Conservation (phyloP, 2,113 vertebrate genomes). For the Erinaceus europaeus region DNA sequence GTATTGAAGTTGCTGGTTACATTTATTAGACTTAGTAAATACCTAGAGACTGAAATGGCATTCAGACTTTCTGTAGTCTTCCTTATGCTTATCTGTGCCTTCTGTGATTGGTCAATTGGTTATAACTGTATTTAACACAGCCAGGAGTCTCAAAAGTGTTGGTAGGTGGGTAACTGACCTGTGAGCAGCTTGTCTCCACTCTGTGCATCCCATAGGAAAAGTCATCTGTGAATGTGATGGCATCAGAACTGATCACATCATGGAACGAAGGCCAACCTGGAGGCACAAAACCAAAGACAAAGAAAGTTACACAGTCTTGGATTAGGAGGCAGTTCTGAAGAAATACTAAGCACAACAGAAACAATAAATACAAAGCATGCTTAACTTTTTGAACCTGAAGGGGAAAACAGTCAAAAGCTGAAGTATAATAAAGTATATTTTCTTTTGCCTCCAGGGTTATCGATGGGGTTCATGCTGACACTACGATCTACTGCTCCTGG, state of each 20-base stretch:
- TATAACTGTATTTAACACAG: background rate
- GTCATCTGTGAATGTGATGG: conserved; percentile 86
- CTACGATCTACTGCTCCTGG: too few relatives aligned
- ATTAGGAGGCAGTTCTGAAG: conserved; percentile 34
- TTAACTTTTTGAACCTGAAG: conserved; percentile 31
- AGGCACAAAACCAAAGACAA: background rate
- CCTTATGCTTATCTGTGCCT: conserved; percentile 15
- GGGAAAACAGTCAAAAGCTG: background rate
- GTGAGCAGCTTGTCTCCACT: conserved; percentile 93
- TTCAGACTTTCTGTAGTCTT: background rate
- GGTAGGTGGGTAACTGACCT: conserved; percentile 84
- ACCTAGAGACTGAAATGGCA: background rate
- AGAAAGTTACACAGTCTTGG: background rate
- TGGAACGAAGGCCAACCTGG: conserved; percentile 98
- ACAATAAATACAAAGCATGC: background rate
- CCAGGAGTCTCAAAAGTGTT: conserved; percentile 49
- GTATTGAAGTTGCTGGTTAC: background rate
- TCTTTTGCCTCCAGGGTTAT: too few relatives aligned
- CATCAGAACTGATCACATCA: conserved; percentile 89
- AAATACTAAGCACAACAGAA: background rate
- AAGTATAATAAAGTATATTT: conserved; percentile 1
- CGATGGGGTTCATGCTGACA: too few relatives aligned
- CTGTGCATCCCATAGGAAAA: conserved; percentile 96
- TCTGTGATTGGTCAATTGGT: conserved; percentile 32
- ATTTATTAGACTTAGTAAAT: background rate